Evolutionary conservation across 2,113 vertebrate species (phyloP).

Genomic region (Calonectris borealis): DNA sequence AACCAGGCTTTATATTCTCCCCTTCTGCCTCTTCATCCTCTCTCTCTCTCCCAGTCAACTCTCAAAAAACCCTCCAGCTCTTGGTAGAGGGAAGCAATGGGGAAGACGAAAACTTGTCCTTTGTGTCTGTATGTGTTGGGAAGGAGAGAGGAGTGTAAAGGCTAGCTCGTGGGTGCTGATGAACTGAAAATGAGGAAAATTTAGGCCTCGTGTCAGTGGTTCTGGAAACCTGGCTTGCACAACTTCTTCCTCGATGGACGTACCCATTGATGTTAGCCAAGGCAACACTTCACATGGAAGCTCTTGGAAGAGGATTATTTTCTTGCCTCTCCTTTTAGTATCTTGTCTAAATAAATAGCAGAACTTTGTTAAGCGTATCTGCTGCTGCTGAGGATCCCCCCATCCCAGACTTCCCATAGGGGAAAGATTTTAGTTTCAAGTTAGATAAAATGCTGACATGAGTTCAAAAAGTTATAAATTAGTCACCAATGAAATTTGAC

Average conservation of each 20-base stretch:
- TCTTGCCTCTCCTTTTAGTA: not conserved
- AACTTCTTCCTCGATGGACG: accelerated
- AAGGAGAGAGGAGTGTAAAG: not conserved
- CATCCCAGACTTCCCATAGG: not conserved
- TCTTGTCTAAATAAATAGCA: not conserved
- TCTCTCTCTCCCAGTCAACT: not conserved
- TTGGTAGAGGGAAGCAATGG: not conserved
- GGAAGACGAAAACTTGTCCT: not conserved
- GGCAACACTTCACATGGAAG: not conserved
- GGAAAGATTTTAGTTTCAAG: not conserved
- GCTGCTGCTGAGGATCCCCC: not conserved
- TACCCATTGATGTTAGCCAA: not conserved
- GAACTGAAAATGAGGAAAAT: not conserved
- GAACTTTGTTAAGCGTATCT: not conserved
- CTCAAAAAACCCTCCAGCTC: not conserved
- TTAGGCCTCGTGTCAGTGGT: not conserved
- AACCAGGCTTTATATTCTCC: not conserved
- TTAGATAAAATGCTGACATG: not conserved
- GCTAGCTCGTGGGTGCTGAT: not conserved
- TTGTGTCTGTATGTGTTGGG: not conserved
- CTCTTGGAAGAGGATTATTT: not conserved
- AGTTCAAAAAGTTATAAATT: not conserved
- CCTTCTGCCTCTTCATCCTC: not conserved
- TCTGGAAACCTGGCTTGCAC: not conserved
- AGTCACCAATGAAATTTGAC: not conserved